Evolutionary conservation across 1,140 invertebrate species (phyloP).

Genomic region (Drosophila insularis): DNA sequence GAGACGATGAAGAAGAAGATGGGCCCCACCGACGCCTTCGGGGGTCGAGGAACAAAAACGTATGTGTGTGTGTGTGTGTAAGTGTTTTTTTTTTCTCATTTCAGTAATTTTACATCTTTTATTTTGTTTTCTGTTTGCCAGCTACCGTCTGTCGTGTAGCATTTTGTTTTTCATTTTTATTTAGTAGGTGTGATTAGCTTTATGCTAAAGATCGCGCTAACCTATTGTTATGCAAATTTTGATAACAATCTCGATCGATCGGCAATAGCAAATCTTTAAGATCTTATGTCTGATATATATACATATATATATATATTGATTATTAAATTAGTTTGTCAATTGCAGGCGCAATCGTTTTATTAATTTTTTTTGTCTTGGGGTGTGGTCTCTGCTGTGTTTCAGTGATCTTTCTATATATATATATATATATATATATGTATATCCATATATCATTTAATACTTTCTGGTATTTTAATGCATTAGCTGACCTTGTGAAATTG

Average conservation of each 20-base stretch:
- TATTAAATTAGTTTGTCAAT: conserved; percentile 27
- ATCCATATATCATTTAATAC: conserved; percentile 49
- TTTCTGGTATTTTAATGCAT: conserved; percentile 66
- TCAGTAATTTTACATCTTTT: background rate
- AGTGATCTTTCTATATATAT: conserved; percentile 24
- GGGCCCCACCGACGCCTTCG: too few species aligned
- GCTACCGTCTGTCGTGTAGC: conserved; percentile 34
- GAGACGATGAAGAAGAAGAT: background rate
- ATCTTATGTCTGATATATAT: conserved; percentile 20
- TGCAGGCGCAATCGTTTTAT: too few species aligned
- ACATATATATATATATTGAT: conserved; percentile 9
- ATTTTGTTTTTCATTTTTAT: conserved; percentile 50
- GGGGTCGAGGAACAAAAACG: conserved; percentile 68
- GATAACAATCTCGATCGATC: conserved; percentile 2
- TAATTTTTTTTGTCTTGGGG: background rate
- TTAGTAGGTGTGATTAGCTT: conserved; percentile 80
- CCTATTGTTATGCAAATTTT: conserved; percentile 68
- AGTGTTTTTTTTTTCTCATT: conserved; percentile 15
- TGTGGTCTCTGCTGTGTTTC: background rate
- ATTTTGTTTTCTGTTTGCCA: background rate
- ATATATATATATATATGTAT: conserved; percentile 30
- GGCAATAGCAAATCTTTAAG: background rate
- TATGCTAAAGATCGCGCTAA: conserved; percentile 66
- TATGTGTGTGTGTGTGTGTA: too few species aligned
- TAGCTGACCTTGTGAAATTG: conserved; percentile 44